These are phyloP conservation scores for Schizothorax lantsangensis DNA, from an alignment of 2,797 vertebrate genomes.

Conservation along the genomic window DNA sequence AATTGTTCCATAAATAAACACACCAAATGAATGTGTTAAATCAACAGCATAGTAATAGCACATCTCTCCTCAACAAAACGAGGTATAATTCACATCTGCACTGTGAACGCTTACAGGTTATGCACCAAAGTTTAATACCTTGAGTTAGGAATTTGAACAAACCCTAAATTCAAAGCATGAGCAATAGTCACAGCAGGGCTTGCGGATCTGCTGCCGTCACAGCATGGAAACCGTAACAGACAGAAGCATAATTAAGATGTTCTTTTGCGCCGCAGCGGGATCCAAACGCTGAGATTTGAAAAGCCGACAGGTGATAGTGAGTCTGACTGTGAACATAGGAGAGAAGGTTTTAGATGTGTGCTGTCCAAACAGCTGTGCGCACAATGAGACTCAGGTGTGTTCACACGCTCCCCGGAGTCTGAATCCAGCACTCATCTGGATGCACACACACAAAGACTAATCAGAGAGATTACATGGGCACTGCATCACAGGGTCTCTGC, in stretches of 20 bases:
- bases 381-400: slow-evolving; percentile 45
- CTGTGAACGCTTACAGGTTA: not conserved
- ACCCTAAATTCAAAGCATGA: not conserved
- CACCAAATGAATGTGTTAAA: not conserved
- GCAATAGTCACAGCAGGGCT: not conserved
- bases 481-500: slow-evolving; percentile 44
- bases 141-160: not conserved
- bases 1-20: too few relatives aligned
- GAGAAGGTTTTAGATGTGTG: slow-evolving; percentile 15
- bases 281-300: not conserved
- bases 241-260: slow-evolving; percentile 27
- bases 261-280: not conserved
- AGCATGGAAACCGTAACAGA: slow-evolving; percentile 31
- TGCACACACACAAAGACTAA: slow-evolving; percentile 38
- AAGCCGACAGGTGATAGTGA: slow-evolving; percentile 25
- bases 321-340: slow-evolving; percentile 1
- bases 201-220: not conserved
- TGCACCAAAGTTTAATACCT: not conserved
- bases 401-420: not conserved
- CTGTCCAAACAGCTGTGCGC: slow-evolving; percentile 40
- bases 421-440: slow-evolving; percentile 21
- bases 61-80: not conserved
- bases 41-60: not conserved
- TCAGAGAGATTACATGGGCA: slow-evolving; percentile 46
- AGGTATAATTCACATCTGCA: not conserved